Conservation (phyloP, 2,797 vertebrate genomes). For the Gastrophryne carolinensis region DNA sequence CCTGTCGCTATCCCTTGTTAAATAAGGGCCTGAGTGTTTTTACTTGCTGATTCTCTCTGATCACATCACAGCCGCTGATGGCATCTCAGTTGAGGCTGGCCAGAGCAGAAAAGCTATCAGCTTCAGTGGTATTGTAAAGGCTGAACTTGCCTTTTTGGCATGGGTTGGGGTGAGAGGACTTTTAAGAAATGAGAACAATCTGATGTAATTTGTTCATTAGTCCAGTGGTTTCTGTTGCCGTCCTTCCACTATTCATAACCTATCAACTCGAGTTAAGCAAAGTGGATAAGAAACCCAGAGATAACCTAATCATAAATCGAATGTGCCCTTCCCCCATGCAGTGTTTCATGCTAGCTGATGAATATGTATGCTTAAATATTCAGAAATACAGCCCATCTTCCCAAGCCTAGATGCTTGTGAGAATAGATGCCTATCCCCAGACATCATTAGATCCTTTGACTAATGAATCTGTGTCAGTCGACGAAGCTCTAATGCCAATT, state of each 20-base stretch:
- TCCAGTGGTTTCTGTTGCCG: not conserved
- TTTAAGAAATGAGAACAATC: no score
- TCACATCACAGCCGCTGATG: no score
- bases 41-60: no score
- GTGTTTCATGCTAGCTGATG: constrained; percentile 5
- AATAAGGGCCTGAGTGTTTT: no score
- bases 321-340: not conserved
- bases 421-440: constrained; percentile 38
- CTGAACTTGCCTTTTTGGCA: no score
- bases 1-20: no score
- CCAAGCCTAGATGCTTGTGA: constrained; percentile 12
- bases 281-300: not conserved
- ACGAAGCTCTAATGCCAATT: constrained; percentile 44
- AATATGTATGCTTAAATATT: constrained; percentile 37
- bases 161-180: no score
- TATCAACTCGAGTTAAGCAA: not conserved
- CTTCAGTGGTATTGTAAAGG: no score
- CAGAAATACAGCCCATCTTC: constrained; percentile 39
- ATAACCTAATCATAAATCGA: constrained; percentile 8
- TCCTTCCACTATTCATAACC: not conserved
- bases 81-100: no score
- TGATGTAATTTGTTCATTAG: no score
- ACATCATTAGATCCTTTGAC: constrained; percentile 48
- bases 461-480: constrained; percentile 49
- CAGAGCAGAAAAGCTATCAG: no score